Percentiles rank a stretch among this genome's conserved stretches.
Evolutionary conservation across 1,140 invertebrate genomes (phyloP).

Genomic region (Tachypleus tridentatus): DNA sequence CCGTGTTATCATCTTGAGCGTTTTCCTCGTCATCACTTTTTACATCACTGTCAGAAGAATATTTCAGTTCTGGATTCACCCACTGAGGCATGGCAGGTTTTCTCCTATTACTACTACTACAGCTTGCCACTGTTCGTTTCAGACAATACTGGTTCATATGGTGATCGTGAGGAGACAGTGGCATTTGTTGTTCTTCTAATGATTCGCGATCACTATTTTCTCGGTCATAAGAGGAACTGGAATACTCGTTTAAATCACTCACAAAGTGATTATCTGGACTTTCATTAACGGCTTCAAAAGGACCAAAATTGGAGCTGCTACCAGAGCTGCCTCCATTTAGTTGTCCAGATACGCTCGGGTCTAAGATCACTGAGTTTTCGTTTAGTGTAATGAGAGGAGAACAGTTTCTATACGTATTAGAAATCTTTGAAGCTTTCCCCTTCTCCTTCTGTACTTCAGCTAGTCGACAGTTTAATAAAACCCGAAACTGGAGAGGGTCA

Average conservation of each 20-base stretch:
- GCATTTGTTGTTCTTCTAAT: slow-evolving; percentile 4
- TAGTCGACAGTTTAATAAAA: slow-evolving; percentile 66
- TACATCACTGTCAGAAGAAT: slow-evolving; percentile 33
- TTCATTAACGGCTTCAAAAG: too few relatives aligned
- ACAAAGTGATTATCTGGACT: slow-evolving; percentile 7
- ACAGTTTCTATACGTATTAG: not conserved
- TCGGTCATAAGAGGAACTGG: slow-evolving; percentile 13
- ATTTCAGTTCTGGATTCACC: slow-evolving; percentile 87
- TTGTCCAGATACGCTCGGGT: slow-evolving; percentile 54
- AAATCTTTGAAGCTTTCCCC: too few relatives aligned
- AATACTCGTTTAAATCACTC: slow-evolving; percentile 17
- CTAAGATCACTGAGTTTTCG: slow-evolving; percentile 36
- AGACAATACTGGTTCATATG: too few relatives aligned
- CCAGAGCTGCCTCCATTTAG: too few relatives aligned
- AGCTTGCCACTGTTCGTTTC: too few relatives aligned
- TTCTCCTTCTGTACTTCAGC: slow-evolving; percentile 30
- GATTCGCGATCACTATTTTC: slow-evolving; percentile 14
- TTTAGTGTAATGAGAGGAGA: slow-evolving; percentile 9
- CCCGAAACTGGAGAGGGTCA: slow-evolving; percentile 78
- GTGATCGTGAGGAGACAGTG: not conserved
- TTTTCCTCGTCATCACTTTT: slow-evolving; percentile 15
- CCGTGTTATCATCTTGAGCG: slow-evolving; percentile 16
- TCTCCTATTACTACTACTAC: slow-evolving; percentile 42
- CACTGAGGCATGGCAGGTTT: slow-evolving; percentile 93
- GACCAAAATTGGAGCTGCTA: too few relatives aligned